phyloP scores from a whole-genome alignment of 2,113 vertebrate species.

The Hemibagrus wyckioides region DNA sequence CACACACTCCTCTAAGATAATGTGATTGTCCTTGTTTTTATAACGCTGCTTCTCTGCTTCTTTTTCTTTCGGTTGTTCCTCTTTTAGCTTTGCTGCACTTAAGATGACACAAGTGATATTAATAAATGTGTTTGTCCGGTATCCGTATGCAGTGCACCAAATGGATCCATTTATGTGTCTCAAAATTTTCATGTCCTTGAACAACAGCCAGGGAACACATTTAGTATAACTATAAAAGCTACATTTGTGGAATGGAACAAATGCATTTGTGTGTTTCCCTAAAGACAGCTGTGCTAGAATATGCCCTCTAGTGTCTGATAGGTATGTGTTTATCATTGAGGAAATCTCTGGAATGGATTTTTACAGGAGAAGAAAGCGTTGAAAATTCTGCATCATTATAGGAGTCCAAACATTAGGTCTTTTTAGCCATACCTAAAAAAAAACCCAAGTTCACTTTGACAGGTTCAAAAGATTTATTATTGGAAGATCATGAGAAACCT shows the following conservation, averaged over 20 bases:
- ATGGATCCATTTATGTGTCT: neutral
- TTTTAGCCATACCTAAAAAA: neutral
- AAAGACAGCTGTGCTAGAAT: conserved; percentile 16
- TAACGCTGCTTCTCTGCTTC: neutral
- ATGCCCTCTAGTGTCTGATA: conserved; percentile 52
- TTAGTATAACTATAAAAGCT: neutral
- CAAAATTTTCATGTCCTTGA: neutral
- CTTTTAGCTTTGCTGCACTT: neutral
- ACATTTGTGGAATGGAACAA: neutral
- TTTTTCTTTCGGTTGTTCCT: neutral
- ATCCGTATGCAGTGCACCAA: neutral
- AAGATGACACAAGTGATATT: neutral
- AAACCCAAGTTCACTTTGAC: neutral
- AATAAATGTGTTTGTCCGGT: conserved; percentile 13
- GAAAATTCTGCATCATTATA: neutral
- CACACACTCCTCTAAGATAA: conserved; percentile 41
- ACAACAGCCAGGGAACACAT: neutral
- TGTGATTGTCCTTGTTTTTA: conserved; percentile 35
- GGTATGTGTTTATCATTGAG: neutral
- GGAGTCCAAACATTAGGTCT: neutral
- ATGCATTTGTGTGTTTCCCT: neutral
- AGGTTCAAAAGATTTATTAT: neutral
- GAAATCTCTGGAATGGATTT: neutral
- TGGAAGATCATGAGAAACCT: neutral
- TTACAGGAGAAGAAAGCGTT: neutral